Percentiles rank a stretch among this genome's conserved stretches.
Evolutionary conservation across 2,797 vertebrate genomes (phyloP).

Genomic region (Aselliscus stoliczkanus): DNA sequence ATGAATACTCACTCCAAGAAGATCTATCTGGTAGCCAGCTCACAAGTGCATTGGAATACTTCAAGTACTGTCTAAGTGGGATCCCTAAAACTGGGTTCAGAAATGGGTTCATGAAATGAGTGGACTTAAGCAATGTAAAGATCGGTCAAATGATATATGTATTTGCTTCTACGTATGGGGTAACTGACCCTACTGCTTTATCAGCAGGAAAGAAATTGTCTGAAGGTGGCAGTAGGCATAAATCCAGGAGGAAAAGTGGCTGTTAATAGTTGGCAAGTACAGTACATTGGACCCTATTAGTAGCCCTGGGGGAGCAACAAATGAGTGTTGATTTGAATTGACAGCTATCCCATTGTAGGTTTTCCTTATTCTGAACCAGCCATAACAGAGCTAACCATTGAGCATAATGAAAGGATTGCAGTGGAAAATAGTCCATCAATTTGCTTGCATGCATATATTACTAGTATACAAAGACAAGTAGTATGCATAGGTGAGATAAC

Average conservation of each 20-base stretch:
- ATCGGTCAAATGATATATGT: not conserved
- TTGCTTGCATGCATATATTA: not conserved
- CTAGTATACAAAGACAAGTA: not conserved
- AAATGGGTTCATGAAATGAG: not conserved
- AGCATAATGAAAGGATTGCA: not conserved
- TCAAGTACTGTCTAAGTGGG: not conserved
- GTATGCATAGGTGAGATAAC: not conserved
- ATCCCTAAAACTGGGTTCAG: not conserved
- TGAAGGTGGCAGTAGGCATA: not conserved
- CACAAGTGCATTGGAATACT: not conserved
- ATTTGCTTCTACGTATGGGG: not conserved
- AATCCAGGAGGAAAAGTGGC: not conserved
- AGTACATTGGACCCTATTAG: not conserved
- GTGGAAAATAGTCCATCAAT: not conserved
- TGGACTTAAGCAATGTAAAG: not conserved
- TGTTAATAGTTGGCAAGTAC: not conserved
- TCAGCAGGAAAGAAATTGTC: not conserved
- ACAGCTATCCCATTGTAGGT: not conserved
- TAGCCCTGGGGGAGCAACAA: not conserved
- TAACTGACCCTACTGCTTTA: not conserved
- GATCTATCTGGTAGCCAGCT: not conserved
- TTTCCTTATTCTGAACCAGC: not conserved
- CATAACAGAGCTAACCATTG: not conserved
- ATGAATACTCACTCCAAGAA: not conserved
- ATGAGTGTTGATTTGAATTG: not conserved